Evolutionary conservation across 2,888 invertebrate genomes (phyloP), one percentile per base, ranked within the genome.

Genomic region (Yponomeuta sedellus): DNA sequence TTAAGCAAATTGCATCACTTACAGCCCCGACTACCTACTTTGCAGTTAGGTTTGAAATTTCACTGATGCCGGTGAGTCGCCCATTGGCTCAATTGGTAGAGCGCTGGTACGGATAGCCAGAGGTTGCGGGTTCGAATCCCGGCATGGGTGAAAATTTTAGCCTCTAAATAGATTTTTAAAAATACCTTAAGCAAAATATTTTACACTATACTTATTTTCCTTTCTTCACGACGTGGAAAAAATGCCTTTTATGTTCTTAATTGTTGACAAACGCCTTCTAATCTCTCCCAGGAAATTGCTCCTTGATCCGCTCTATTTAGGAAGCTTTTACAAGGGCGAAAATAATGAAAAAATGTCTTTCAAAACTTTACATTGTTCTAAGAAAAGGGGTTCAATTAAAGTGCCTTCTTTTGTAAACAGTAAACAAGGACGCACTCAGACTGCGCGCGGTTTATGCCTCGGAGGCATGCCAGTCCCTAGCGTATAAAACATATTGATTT

Each of bases 281-380:
- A 84, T 87, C 83, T 77, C 75, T 74, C 71, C 72, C 67, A 71
- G 88, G 88, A 87, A 87, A 87, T 87, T 85, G 82, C 82, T 77
- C 75, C 74, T 74, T 79, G 79, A 83, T 79, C 80, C 78, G 78
- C 79, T 71, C 74, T 74, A 72, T 75, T 80, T 78, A 77, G 76
- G 68, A 64, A 67, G 70, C 71, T 67, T 34, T 67, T 70, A 73
- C 70, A 70, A 69, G 71, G 66, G 64, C 69, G 75, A 74, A 75
- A 74, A 74, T 75, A 78, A 77, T 76, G 73, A 75, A 78, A 77
- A 78, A 73, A 69, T 69, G 67, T 69, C 71, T 72, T 68, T 70
- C 67, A 73, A 74, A 69, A 70, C 70, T 73, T 74, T 75, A 72
- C 73, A 74, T 75, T 75, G 71, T 74, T 65, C 70, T 68, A 34